Evolutionary conservation across 2,113 vertebrate genomes (phyloP).

Genomic region (Xerus inauris): DNA sequence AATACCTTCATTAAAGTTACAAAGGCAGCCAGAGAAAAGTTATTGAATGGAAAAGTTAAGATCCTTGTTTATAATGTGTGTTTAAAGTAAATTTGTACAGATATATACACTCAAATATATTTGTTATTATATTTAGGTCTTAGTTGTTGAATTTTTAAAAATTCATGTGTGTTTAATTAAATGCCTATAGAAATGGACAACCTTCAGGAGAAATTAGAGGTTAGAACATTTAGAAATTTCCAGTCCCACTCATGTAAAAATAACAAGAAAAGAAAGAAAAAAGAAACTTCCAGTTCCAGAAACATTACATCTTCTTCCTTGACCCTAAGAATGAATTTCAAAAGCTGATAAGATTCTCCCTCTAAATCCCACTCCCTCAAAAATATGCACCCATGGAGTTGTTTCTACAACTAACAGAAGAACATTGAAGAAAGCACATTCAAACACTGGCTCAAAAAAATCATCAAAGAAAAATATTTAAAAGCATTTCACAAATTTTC

Average conservation of each 20-base stretch:
- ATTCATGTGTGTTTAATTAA: neutral
- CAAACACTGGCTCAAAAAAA: slow-evolving; percentile 29
- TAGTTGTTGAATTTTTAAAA: neutral
- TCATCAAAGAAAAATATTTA: neutral
- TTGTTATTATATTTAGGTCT: neutral
- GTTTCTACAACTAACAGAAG: neutral
- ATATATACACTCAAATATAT: neutral
- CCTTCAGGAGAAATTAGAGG: neutral
- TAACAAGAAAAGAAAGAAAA: neutral
- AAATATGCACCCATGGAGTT: neutral
- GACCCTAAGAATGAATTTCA: neutral
- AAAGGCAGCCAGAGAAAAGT: slow-evolving; percentile 64
- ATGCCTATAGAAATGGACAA: neutral
- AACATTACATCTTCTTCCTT: neutral
- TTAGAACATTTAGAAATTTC: slow-evolving; percentile 32
- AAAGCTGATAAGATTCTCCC: neutral
- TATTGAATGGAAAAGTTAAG: slow-evolving; percentile 48
- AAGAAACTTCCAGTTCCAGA: neutral
- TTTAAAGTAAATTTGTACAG: neutral
- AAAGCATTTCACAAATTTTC: neutral
- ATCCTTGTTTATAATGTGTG: neutral
- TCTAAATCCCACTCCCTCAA: neutral
- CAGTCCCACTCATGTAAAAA: neutral
- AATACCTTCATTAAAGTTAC: slow-evolving; percentile 69
- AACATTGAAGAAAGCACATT: neutral